Evolutionary conservation across 30 jellyfish, hydroid and myxozoan genomes (phyloP).

Genomic region (Cassiopea xamachana): DNA sequence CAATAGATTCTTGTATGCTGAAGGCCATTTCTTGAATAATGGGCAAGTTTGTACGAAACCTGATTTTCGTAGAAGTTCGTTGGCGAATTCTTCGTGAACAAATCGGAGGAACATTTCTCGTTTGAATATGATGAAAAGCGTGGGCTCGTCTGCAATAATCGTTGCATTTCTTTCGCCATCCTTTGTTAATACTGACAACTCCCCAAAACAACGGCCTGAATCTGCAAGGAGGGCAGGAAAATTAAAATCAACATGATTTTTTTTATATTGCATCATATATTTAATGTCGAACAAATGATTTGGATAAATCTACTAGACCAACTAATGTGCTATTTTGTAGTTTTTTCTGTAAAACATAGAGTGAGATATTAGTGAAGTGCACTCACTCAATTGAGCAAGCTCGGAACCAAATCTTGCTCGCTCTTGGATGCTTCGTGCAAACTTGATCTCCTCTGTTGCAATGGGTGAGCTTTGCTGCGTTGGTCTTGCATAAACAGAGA

Average conservation of each 20-base stretch:
- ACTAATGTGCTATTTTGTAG: too few species aligned
- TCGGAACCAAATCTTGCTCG: slow-evolving; percentile 92
- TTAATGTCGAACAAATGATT: too few species aligned
- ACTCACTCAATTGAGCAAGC: slow-evolving; percentile 82
- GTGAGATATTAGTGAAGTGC: neutral
- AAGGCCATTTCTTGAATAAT: slow-evolving; percentile 87
- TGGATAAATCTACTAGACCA: too few species aligned
- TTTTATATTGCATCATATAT: too few species aligned
- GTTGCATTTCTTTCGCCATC: slow-evolving; percentile 90
- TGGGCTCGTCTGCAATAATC: slow-evolving; percentile 88
- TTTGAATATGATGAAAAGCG: slow-evolving; percentile 66
- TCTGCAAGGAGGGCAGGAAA: slow-evolving; percentile 21
- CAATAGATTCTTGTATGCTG: slow-evolving; percentile 85
- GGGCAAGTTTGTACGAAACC: slow-evolving; percentile 91
- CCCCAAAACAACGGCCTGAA: slow-evolving; percentile 97
- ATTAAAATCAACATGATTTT: too few species aligned
- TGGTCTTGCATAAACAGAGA: slow-evolving; percentile 80
- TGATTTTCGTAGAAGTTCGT: slow-evolving; percentile 82
- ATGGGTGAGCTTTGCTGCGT: slow-evolving; percentile 18
- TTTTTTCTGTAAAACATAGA: too few species aligned
- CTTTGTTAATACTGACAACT: slow-evolving; percentile 77
- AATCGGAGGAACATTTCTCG: slow-evolving; percentile 66
- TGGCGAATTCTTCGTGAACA: slow-evolving; percentile 89
- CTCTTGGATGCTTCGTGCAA: slow-evolving; percentile 86
- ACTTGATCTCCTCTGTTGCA: slow-evolving; percentile 61